A percentile compares a stretch with the other conserved stretches of the same genome.
These are phyloP conservation scores for Merodon equestris DNA, from an alignment of 2,888 invertebrate genomes.

Conservation along the genomic window DNA sequence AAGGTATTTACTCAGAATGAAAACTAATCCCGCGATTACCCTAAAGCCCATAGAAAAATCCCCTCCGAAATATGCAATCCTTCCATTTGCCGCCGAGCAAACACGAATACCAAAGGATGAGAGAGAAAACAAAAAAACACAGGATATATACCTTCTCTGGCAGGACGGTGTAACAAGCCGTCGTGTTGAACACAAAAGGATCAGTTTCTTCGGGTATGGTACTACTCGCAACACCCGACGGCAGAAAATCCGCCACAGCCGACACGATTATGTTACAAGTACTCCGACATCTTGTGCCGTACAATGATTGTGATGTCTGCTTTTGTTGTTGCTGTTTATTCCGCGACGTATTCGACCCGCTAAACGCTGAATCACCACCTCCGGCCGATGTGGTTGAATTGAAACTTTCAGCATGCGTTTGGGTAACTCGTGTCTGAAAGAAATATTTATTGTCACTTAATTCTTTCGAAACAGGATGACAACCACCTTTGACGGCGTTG, in stretches of 20 bases:
- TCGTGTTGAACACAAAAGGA: constrained; percentile 76
- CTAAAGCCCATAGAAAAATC: too few species aligned
- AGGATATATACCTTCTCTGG: constrained; percentile 74
- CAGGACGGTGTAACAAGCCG: constrained; percentile 73
- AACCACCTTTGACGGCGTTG: constrained; percentile 69
- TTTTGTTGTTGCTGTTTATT: constrained; percentile 64
- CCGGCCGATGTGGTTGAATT: constrained; percentile 79
- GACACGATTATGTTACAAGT: constrained; percentile 85
- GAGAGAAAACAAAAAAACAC: neutral
- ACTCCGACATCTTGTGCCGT: constrained; percentile 81
- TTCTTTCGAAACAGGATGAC: neutral
- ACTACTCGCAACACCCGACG: constrained; percentile 67
- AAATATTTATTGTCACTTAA: neutral
- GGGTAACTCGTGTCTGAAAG: constrained; percentile 12
- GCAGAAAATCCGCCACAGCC: constrained; percentile 78
- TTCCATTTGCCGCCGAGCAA: constrained; percentile 36
- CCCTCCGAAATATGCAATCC: too few species aligned
- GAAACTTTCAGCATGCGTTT: constrained; percentile 73
- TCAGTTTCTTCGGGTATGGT: constrained; percentile 72
- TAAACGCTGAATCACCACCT: constrained; percentile 77
- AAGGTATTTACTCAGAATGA: too few species aligned
- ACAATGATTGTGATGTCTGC: constrained; percentile 63
- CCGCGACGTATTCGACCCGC: constrained; percentile 78
- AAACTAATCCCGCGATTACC: too few species aligned
- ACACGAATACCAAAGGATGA: too few species aligned